Percentiles rank a stretch among this genome's conserved stretches.
These are phyloP conservation scores for Chaenogobius annularis DNA, from an alignment of 2,113 vertebrate species.

Conservation along the genomic window DNA sequence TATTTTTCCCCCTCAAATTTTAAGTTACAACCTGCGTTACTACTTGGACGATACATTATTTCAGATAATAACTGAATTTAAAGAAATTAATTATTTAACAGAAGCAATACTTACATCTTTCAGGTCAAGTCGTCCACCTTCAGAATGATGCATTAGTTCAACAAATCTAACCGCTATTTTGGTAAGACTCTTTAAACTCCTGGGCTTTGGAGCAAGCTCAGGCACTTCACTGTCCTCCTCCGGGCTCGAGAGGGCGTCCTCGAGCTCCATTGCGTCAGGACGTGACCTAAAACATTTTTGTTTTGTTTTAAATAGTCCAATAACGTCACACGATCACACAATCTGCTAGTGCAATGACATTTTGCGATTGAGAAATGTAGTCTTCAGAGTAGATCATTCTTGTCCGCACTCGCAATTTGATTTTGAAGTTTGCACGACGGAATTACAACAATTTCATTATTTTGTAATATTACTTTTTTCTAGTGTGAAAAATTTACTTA, in stretches of 20 bases:
- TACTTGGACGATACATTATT: neutral
- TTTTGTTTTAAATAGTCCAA: too few relatives aligned
- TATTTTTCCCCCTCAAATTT: too few relatives aligned
- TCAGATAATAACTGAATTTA: neutral
- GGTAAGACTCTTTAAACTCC: constrained; percentile 82
- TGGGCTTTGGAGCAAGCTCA: neutral
- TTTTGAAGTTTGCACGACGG: constrained; percentile 27
- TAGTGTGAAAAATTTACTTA: neutral
- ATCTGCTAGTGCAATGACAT: too few relatives aligned
- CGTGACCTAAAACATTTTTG: too few relatives aligned
- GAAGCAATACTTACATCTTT: constrained; percentile 76
- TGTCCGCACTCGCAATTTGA: neutral
- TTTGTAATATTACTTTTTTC: neutral
- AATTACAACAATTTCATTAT: neutral
- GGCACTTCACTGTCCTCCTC: constrained; percentile 30
- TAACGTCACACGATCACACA: too few relatives aligned
- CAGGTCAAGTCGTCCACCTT: constrained; percentile 89
- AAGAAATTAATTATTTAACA: too few relatives aligned
- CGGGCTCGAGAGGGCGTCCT: constrained; percentile 13
- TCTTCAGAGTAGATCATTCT: too few relatives aligned
- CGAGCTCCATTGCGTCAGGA: constrained; percentile 46
- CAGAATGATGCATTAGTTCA: constrained; percentile 85
- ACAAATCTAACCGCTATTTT: constrained; percentile 88
- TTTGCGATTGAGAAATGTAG: too few relatives aligned
- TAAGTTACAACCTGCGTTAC: neutral